A percentile compares a stretch with the other conserved stretches of the same genome.
Conservation (phyloP, 1,140 invertebrate species). For the Drosophila elegans region DNA sequence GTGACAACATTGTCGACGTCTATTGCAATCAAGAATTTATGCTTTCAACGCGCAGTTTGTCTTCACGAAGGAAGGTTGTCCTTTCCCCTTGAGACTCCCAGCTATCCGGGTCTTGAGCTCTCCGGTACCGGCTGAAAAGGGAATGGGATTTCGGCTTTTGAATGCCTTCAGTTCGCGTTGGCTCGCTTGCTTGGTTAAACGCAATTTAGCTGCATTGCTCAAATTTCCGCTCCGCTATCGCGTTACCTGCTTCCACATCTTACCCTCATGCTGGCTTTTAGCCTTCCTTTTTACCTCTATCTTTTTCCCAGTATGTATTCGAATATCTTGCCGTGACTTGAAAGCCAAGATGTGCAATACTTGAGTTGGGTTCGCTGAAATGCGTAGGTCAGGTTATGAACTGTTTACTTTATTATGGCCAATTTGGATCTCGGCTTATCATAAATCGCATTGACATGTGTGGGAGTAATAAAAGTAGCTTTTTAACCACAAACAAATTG, state of each 20-base stretch:
- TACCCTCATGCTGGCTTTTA: not conserved
- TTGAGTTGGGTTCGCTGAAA: conserved; percentile 14
- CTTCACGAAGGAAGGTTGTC: conserved; percentile 35
- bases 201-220: conserved; percentile 79
- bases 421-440: conserved; percentile 2
- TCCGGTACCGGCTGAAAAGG: conserved; percentile 15
- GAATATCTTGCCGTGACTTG: conserved; percentile 20
- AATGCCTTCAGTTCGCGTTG: conserved; percentile 37
- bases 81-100: not conserved
- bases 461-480: not conserved
- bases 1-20: conserved; percentile 50
- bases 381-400: not conserved
- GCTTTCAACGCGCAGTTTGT: conserved; percentile 68
- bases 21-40: conserved; percentile 83
- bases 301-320: not conserved
- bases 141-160: conserved; percentile 9
- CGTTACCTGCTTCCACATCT: conserved; percentile 44
- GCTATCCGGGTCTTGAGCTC: conserved; percentile 3
- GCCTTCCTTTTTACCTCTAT: not conserved
- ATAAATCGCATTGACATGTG: conserved; percentile 9
- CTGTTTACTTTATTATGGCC: conserved; percentile 4
- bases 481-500: not conserved
- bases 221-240: conserved; percentile 71
- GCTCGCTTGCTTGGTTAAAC: conserved; percentile 70
- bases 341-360: conserved; percentile 18